Percentiles rank a stretch among this genome's conserved stretches.
Conservation (phyloP, 1,140 invertebrate species). For the Dendrolimus punctatus region DNA sequence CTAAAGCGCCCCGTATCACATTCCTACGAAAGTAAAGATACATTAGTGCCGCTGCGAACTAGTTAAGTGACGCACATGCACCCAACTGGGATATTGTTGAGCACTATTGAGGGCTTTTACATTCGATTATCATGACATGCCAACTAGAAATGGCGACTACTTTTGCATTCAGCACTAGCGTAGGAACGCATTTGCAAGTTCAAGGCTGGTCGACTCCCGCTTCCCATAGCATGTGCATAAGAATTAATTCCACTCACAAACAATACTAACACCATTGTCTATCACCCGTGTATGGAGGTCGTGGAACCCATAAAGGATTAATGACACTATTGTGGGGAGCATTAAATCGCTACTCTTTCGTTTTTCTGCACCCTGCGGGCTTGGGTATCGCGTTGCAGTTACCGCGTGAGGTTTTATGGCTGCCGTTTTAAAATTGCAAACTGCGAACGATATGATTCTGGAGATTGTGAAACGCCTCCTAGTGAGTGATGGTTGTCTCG, state of each 20-base stretch:
- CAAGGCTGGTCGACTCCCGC: constrained; percentile 56
- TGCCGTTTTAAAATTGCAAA: background rate
- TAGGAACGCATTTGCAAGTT: constrained; percentile 53
- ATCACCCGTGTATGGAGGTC: constrained; percentile 51
- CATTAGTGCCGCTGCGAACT: no score
- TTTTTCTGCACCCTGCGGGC: constrained; percentile 34
- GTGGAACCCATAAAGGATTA: constrained; percentile 62
- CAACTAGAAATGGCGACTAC: constrained; percentile 54
- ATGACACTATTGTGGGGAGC: constrained; percentile 58
- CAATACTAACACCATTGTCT: constrained; percentile 65
- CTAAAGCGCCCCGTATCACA: no score
- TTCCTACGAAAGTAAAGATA: no score
- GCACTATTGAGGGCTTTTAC: constrained; percentile 10
- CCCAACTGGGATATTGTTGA: background rate
- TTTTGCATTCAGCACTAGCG: constrained; percentile 52
- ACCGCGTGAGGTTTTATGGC: constrained; percentile 8
- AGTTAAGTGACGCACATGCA: no score
- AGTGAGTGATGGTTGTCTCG: no score
- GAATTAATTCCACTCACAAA: constrained; percentile 66
- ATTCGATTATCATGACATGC: constrained; percentile 36
- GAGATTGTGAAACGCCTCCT: no score
- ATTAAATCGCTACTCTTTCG: constrained; percentile 38
- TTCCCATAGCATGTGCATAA: constrained; percentile 62
- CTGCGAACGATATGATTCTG: no score
- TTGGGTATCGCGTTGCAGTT: constrained; percentile 7